A percentile compares a stretch with the other conserved stretches of the same genome.
Conservation (phyloP, 2,888 invertebrate genomes). For the Ophion obscuratus region DNA sequence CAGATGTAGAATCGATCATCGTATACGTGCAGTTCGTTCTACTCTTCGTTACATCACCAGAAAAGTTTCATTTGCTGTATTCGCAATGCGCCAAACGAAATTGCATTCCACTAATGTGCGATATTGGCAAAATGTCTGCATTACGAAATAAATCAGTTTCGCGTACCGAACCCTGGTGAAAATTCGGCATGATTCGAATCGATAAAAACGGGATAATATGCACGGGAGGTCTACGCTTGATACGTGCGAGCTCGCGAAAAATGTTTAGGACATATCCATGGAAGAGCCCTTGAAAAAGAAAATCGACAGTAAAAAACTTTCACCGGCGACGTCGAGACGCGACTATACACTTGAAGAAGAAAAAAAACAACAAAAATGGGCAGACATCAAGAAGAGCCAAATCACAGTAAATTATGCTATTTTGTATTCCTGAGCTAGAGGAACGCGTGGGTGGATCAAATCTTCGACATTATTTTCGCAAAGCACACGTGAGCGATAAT, state of each 20-base stretch:
- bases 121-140: constrained; percentile 37
- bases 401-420: neutral
- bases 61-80: constrained; percentile 14
- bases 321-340: neutral
- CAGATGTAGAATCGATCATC: constrained; percentile 42
- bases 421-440: neutral
- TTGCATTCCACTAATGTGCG: constrained; percentile 34
- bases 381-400: neutral
- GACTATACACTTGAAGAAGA: neutral
- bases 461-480: constrained; percentile 1
- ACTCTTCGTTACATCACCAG: constrained; percentile 27
- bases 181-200: neutral
- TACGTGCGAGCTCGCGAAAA: neutral
- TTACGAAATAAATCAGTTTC: constrained; percentile 42
- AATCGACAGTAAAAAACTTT: neutral
- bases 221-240: neutral
- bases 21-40: constrained; percentile 9
- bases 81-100: constrained; percentile 26
- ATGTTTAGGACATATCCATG: too few species aligned
- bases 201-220: neutral
- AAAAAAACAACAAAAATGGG: neutral
- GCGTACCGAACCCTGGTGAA: constrained; percentile 5
- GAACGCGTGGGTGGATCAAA: neutral
- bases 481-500: constrained; percentile 16
- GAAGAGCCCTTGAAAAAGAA: neutral